Percentiles rank a stretch among this genome's conserved stretches.
Conservation (phyloP, 2,113 vertebrate genomes). For the Scalopus aquaticus region DNA sequence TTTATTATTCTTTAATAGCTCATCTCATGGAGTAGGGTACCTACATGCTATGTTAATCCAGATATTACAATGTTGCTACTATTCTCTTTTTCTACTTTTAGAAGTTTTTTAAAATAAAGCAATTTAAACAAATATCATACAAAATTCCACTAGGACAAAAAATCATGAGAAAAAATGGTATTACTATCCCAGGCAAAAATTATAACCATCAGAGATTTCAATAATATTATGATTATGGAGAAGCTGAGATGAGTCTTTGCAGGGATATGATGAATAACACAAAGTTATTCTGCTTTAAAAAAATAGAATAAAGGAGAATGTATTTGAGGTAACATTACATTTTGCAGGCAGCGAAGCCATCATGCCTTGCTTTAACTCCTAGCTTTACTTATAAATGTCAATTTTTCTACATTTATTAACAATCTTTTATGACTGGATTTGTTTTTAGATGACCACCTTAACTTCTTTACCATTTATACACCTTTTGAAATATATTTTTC, state of each 20-base stretch:
- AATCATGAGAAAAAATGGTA: neutral
- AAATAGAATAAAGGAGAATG: conserved; percentile 14
- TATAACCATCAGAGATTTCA: neutral
- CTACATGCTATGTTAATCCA: neutral
- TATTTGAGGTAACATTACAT: neutral
- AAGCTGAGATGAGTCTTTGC: neutral
- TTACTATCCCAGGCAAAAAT: neutral
- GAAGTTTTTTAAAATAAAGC: neutral
- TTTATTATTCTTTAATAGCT: conserved; percentile 59
- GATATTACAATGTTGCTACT: neutral
- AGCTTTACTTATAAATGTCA: neutral
- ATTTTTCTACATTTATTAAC: neutral
- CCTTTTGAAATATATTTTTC: neutral
- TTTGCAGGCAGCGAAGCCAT: conserved; percentile 22
- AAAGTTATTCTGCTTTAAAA: neutral
- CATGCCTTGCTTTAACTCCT: neutral
- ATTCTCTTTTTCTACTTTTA: neutral
- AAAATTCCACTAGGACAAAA: neutral
- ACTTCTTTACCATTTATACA: neutral
- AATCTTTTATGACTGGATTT: neutral
- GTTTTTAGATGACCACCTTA: neutral
- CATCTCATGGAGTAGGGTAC: neutral
- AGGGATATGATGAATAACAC: neutral
- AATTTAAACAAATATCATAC: conserved; percentile 37
- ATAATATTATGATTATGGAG: neutral